Evolutionary conservation across 2,797 vertebrate species (phyloP), one percentile per base, ranked within the genome.

Genomic region (Acanthopagrus latus): DNA sequence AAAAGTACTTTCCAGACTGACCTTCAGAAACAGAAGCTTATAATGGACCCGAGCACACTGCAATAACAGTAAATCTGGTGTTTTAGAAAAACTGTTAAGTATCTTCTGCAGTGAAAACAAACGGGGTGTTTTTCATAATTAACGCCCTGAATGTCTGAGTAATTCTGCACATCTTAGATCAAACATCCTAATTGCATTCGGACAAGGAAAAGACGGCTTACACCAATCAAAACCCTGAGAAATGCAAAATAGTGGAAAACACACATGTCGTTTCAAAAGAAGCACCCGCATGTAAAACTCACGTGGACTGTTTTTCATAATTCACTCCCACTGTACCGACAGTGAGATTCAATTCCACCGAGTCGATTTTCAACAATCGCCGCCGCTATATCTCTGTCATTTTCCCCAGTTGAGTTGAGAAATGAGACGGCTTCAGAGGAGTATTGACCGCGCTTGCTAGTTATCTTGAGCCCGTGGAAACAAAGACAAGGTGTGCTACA

Each of bases 401-500:
- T 88, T 86, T 83, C 65, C 46, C 74, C 29, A 70, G 81, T 4
- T 64, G 56, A 74, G 57, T 48, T 80, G 79, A 89, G 81, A 78
- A 86, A 89, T 79, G 76, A 86, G 80, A 83, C 67, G 63, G 82
- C 76, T 84, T 84, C 50, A 75, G 20, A 83, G 62, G 71, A 71
- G 86, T 70, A 88, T 81, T 80, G 79, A 73, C 83, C 70, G 43
- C 78, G 81, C 47, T 29, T 78, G 85, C 84, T 86, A 80, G 89
- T 90, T 92, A 91, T 92, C 84, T 75, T 57, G 64, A 89, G 76
- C 74, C 56, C 52, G 76, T 74, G 72, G 90, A 91, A 88, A 92
- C 89, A 91, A 92, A 91, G 79, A 82, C 70, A 59, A 79, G 76
- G 65, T 78, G 66, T 23, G 73, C 60, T 48, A 79, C 82, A 77